These are phyloP conservation scores for Danaus chrysippus DNA, from an alignment of 2,888 invertebrate genomes.

Conservation along the genomic window DNA sequence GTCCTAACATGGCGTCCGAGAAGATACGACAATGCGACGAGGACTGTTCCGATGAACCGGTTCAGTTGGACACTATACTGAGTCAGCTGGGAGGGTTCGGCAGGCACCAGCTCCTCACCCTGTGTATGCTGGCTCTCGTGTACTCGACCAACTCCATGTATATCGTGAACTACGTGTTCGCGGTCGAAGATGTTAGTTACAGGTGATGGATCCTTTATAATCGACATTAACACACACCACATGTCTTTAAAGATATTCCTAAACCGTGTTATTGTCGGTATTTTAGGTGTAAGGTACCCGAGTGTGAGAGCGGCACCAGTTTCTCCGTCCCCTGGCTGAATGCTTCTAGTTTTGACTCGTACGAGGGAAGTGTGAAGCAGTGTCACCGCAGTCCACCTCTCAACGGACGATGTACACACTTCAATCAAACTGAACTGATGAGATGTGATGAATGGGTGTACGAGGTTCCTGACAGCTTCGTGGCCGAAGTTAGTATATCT, in stretches of 20 bases:
- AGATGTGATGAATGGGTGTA: slow-evolving; percentile 58
- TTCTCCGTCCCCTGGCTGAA: slow-evolving; percentile 49
- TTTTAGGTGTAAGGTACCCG: slow-evolving; percentile 54
- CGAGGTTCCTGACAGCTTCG: slow-evolving; percentile 58
- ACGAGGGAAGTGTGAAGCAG: slow-evolving; percentile 44
- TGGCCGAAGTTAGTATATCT: slow-evolving; percentile 54
- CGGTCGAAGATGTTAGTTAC: slow-evolving; percentile 64
- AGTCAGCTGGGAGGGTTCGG: slow-evolving; percentile 70
- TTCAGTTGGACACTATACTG: slow-evolving; percentile 68
- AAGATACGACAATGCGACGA: slow-evolving; percentile 11
- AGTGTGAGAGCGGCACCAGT: slow-evolving; percentile 43
- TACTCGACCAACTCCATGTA: slow-evolving; percentile 73
- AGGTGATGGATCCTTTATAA: slow-evolving; percentile 42
- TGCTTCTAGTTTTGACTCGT: slow-evolving; percentile 32
- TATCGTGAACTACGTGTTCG: slow-evolving; percentile 70
- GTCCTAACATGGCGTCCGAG: slow-evolving; percentile 9
- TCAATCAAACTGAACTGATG: slow-evolving; percentile 36
- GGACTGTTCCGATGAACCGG: slow-evolving; percentile 31
- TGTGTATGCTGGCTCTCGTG: slow-evolving; percentile 64
- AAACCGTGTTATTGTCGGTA: no score
- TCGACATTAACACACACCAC: not conserved
- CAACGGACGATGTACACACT: slow-evolving; percentile 32
- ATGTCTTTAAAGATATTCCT: not conserved
- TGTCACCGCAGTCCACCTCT: slow-evolving; percentile 41
- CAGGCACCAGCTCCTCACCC: slow-evolving; percentile 62